A percentile compares a stretch with the other conserved stretches of the same genome.
These are phyloP conservation scores for Trissonchulus sp. DNA, from an alignment of 2,888 invertebrate species.

Conservation along the genomic window DNA sequence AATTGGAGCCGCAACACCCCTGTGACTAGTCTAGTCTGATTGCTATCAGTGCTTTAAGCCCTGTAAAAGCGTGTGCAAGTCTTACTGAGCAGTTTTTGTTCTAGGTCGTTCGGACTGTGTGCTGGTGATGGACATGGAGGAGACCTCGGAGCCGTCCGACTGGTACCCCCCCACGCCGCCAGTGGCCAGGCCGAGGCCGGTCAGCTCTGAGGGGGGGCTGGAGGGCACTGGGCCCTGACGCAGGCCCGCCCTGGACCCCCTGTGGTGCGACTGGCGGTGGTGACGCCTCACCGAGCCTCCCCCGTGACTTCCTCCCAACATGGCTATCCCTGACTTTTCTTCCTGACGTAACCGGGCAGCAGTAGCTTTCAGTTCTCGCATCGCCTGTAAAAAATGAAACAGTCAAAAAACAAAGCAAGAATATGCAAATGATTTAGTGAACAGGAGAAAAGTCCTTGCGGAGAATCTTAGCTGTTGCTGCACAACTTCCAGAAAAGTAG, in stretches of 20 bases:
- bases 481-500: too few relatives aligned
- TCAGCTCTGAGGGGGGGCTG: constrained; percentile 9
- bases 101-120: constrained; percentile 28
- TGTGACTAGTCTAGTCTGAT: too few relatives aligned
- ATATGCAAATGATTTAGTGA: too few relatives aligned
- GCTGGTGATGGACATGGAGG: constrained; percentile 31
- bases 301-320: too few relatives aligned
- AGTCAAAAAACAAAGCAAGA: too few relatives aligned
- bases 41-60: too few relatives aligned
- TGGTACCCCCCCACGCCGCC: neutral
- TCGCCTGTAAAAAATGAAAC: neutral
- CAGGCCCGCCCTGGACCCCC: constrained; percentile 4
- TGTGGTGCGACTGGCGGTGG: neutral
- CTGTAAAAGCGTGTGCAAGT: too few relatives aligned
- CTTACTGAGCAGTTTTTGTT: constrained; percentile 21
- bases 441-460: too few relatives aligned
- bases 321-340: too few relatives aligned
- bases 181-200: neutral
- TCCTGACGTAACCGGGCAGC: constrained; percentile 41
- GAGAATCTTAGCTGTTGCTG: too few relatives aligned
- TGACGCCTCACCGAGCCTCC: too few relatives aligned
- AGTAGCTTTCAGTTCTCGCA: constrained; percentile 18
- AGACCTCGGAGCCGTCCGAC: constrained; percentile 30
- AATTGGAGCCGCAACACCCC: too few relatives aligned
- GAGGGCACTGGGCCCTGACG: constrained; percentile 11